These are phyloP conservation scores for Subacronicta megacephala DNA, from an alignment of 2,888 invertebrate species.

Conservation along the genomic window DNA sequence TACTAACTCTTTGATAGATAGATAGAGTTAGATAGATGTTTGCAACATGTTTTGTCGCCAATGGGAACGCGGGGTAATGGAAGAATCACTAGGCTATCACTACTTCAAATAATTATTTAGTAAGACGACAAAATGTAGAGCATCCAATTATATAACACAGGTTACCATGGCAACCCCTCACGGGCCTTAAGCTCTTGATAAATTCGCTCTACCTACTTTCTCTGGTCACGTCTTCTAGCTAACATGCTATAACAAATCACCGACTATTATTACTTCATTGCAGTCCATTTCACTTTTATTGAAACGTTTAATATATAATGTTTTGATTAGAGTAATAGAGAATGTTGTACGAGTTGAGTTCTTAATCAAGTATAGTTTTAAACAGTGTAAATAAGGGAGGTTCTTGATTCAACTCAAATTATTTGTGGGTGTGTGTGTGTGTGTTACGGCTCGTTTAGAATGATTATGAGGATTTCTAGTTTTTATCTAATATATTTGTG, in stretches of 20 bases:
- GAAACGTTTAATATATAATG: constrained; percentile 35
- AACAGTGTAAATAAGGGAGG: no score
- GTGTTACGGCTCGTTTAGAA: no score
- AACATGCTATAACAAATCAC: constrained; percentile 60
- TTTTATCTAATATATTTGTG: no score
- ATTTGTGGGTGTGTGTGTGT: no score
- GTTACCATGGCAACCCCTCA: constrained; percentile 57
- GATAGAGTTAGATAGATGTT: no score
- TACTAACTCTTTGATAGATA: no score
- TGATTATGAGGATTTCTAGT: no score
- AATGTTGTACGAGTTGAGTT: constrained; percentile 3
- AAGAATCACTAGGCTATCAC: no score
- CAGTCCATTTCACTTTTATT: constrained; percentile 44
- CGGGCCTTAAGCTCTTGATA: constrained; percentile 70
- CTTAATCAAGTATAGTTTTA: constrained; percentile 10
- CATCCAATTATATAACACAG: constrained; percentile 16
- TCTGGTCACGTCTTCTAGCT: constrained; percentile 68
- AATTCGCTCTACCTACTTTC: constrained; percentile 77
- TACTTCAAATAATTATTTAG: no score
- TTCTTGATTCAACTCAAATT: not conserved
- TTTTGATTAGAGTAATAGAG: constrained; percentile 41
- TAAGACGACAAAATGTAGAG: no score
- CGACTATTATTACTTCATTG: constrained; percentile 51
- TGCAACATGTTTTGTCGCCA: no score
- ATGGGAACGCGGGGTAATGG: no score